phyloP scores from a whole-genome alignment of 2,797 vertebrate genomes.

The Remorina albescens region DNA sequence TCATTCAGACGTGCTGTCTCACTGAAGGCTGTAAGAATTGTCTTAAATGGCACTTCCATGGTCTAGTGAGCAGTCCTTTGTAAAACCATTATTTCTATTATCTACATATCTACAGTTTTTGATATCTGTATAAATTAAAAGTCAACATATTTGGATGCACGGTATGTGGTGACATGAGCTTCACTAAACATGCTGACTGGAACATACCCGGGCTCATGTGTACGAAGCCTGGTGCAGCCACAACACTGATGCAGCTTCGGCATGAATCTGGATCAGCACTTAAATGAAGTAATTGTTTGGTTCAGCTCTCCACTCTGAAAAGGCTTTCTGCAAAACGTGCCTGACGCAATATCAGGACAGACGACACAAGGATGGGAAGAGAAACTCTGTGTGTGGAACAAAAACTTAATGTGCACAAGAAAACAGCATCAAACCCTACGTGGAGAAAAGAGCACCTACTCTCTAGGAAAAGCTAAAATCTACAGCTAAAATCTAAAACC shows the following conservation, averaged over 20 bases:
- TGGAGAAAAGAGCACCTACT: conserved; percentile 57
- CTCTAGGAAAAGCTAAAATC: conserved; percentile 67
- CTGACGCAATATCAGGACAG: conserved; percentile 45
- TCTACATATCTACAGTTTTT: conserved; percentile 79
- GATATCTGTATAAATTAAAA: conserved; percentile 72
- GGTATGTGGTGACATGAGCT: conserved; percentile 43
- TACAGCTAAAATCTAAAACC: conserved; percentile 75
- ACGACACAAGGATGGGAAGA: conserved; percentile 57
- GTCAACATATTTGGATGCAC: conserved; percentile 57
- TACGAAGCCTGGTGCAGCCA: conserved; percentile 16
- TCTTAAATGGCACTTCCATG: conserved; percentile 82
- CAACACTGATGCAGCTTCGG: conserved; percentile 27
- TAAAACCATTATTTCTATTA: conserved; percentile 69
- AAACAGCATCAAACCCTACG: conserved; percentile 66
- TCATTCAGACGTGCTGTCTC: conserved; percentile 73
- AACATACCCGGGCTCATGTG: conserved; percentile 15
- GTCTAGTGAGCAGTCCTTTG: conserved; percentile 73
- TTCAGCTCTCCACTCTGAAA: conserved; percentile 51
- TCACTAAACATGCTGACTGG: conserved; percentile 18
- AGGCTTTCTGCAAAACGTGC: conserved; percentile 50
- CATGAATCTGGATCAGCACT: conserved; percentile 33
- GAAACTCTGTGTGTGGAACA: conserved; percentile 50
- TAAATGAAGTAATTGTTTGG: conserved; percentile 50
- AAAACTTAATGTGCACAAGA: conserved; percentile 59
- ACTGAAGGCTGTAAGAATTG: conserved; percentile 75